Evolutionary conservation across 2,797 vertebrate species (phyloP), one percentile per base, ranked within the genome.

Genomic region (Tokudaia tokunoshimensis): DNA sequence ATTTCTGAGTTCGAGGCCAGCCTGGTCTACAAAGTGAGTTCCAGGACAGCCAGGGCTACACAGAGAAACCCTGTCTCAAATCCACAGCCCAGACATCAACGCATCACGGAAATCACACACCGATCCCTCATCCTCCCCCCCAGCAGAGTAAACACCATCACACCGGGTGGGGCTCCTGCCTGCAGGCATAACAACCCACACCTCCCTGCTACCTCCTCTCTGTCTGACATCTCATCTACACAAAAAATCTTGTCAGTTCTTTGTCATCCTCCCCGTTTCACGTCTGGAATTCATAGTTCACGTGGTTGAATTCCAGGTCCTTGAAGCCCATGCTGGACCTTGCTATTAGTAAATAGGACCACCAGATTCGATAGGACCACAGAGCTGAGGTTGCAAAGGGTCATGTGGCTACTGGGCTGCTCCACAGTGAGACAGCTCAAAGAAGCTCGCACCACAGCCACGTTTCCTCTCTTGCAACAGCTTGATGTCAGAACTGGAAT

Each of bases 181-280:
- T 37, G 26, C 29, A 50, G 87, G 52, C 44, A 2, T 34, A 37
- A 79, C 50, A 91, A 13, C 17, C 37, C 47, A 61, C 15, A 14
- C 0, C 7, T 47, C 26, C 1, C 24, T 52, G 2, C 44, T 52
- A 47, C n/a, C 8, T 31, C 6, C 20, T 31, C 9, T 57, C n/a
- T 92, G 57, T 59, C 26, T 94, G 94, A 44, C 50, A 59, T 88
- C 89, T 89, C 37, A 59, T 29, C 85, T 55, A 52, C 20, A 92
- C 65, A 85, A 37, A 83, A 83, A 83, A 65, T 31, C 59, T 92
- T 41, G 41, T 31, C 37, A 81, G 87, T n/a, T 75, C 20, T 50
- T 91, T 74, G 31, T 92, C 34, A 29, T 47, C 37, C 29, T 61
- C 24, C 55, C 22, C 29, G 8, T 57, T 87, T 93, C 76, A n/a